Percentiles rank a stretch among this genome's conserved stretches.
Evolutionary conservation across 2,113 vertebrate genomes (phyloP).

Genomic region (Malurus cyaneus): DNA sequence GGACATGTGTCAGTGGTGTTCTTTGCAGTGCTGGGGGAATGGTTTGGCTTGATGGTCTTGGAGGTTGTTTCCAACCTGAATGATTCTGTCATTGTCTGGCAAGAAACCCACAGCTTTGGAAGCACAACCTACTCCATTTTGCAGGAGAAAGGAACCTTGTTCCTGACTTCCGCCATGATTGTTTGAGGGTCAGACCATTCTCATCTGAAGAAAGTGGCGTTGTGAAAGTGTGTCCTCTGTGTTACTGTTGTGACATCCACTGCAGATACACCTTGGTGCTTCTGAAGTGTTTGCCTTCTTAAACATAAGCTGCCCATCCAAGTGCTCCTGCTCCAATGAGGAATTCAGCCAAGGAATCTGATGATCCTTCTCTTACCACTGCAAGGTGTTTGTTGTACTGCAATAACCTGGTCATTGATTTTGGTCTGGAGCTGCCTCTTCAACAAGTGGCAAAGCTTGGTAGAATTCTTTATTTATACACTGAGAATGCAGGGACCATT

Average conservation of each 20-base stretch:
- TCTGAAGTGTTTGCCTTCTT: neutral
- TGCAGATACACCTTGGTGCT: neutral
- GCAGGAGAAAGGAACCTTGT: neutral
- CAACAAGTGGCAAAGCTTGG: neutral
- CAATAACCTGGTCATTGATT: neutral
- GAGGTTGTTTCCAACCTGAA: neutral
- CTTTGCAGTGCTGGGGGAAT: neutral
- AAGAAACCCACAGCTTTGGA: neutral
- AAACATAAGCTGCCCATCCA: rapidly evolving
- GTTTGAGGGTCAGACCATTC: neutral
- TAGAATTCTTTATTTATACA: neutral
- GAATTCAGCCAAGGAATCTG: neutral
- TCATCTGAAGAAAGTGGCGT: neutral
- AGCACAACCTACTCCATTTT: neutral
- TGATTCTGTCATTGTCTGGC: neutral
- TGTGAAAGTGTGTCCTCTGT: rapidly evolving
- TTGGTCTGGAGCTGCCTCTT: neutral
- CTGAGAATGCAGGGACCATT: neutral
- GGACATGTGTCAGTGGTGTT: neutral
- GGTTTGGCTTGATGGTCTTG: neutral
- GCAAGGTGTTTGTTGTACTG: neutral
- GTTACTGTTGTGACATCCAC: neutral
- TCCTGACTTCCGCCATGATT: rapidly evolving
- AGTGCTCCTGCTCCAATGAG: neutral
- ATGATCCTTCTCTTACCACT: neutral